phyloP scores from a whole-genome alignment of 2,797 vertebrate genomes.

The Myotis daubentonii region DNA sequence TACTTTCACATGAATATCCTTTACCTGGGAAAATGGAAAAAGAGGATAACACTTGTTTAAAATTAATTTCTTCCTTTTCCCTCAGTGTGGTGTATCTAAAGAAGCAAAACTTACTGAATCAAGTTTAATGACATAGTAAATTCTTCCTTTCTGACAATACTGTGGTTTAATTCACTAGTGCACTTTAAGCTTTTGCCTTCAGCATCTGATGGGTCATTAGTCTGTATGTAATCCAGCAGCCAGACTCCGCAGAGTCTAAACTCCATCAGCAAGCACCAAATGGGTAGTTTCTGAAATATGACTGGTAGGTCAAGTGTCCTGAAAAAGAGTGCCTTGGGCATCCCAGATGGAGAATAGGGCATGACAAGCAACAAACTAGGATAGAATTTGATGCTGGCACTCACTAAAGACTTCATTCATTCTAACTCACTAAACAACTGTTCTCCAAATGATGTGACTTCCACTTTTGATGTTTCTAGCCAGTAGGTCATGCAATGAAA shows the following conservation, averaged over 20 bases:
- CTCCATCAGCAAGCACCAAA: slow-evolving; percentile 86
- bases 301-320: slow-evolving; percentile 88
- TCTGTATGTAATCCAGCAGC: slow-evolving; percentile 87
- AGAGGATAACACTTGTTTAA: slow-evolving; percentile 65
- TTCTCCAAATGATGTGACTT: slow-evolving; percentile 85
- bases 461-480: slow-evolving; percentile 85
- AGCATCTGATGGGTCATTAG: slow-evolving; percentile 89
- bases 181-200: slow-evolving; percentile 89
- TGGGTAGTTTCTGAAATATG: slow-evolving; percentile 88
- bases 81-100: slow-evolving; percentile 77
- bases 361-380: slow-evolving; percentile 83
- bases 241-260: slow-evolving; percentile 85
- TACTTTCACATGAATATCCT: slow-evolving; percentile 39
- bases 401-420: slow-evolving; percentile 88
- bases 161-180: slow-evolving; percentile 87
- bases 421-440: slow-evolving; percentile 86
- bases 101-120: slow-evolving; percentile 87
- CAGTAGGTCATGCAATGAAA: slow-evolving; percentile 85
- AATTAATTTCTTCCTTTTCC: slow-evolving; percentile 80
- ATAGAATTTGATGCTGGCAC: slow-evolving; percentile 81
- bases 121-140: slow-evolving; percentile 88
- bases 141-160: slow-evolving; percentile 86
- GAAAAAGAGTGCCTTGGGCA: slow-evolving; percentile 86
- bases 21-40: slow-evolving; percentile 81
- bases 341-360: slow-evolving; percentile 82